phyloP scores from a whole-genome alignment of 2,888 invertebrate species.

The Plebejus anna region DNA sequence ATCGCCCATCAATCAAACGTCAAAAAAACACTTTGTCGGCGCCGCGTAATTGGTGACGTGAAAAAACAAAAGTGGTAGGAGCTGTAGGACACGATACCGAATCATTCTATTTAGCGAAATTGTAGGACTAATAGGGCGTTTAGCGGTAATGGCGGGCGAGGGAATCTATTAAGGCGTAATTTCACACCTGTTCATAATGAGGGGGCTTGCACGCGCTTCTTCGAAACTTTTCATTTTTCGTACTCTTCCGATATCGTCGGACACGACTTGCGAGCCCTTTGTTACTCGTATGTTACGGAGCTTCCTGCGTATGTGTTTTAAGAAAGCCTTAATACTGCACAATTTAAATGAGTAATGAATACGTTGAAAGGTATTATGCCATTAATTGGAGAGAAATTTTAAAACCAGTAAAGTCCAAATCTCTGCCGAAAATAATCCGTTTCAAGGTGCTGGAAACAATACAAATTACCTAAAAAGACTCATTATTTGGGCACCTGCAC shows the following conservation, averaged over 20 bases:
- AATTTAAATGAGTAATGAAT: not conserved
- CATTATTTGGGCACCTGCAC: not conserved
- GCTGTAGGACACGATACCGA: conserved; percentile 73
- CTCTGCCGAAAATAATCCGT: not conserved
- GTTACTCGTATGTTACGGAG: conserved; percentile 35
- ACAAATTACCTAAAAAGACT: not conserved
- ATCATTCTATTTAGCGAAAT: conserved; percentile 77
- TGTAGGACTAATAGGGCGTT: conserved; percentile 74
- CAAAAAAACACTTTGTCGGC: conserved; percentile 65
- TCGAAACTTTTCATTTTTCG: conserved; percentile 45
- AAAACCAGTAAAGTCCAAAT: conserved; percentile 7
- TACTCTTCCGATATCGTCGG: conserved; percentile 36
- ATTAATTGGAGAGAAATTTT: not conserved
- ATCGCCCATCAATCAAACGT: conserved; percentile 73
- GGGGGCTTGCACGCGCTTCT: conserved; percentile 60
- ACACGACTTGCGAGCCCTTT: conserved; percentile 43
- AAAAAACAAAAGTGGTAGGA: conserved; percentile 77
- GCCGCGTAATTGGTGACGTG: conserved; percentile 61
- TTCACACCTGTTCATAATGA: conserved; percentile 78
- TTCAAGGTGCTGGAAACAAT: not conserved
- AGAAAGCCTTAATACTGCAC: not conserved
- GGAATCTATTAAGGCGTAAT: conserved; percentile 72
- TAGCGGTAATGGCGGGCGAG: conserved; percentile 56
- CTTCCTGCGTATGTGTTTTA: not conserved
- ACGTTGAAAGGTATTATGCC: not conserved